phyloP scores from a whole-genome alignment of 2,888 invertebrate species.

The Aproaerema taeniolella region DNA sequence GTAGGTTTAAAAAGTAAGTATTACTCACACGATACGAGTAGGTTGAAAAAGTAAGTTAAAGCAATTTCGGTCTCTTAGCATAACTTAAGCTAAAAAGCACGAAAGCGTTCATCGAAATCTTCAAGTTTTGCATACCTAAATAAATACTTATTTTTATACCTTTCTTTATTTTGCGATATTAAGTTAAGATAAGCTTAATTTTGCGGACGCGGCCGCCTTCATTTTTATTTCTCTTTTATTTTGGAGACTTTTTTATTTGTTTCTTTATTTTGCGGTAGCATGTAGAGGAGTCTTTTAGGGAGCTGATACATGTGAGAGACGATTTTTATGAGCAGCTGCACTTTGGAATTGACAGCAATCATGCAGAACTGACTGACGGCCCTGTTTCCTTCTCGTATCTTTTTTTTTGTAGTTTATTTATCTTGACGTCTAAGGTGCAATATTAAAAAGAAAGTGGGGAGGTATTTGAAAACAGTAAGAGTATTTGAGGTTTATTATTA shows the following conservation, averaged over 20 bases:
- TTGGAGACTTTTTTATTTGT: slow-evolving; percentile 21
- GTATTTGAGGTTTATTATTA: too few relatives aligned
- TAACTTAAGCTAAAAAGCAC: slow-evolving; percentile 11
- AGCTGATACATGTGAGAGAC: slow-evolving; percentile 44
- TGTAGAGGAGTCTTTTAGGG: slow-evolving; percentile 35
- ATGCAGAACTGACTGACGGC: too few relatives aligned
- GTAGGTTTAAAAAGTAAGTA: slow-evolving; percentile 31
- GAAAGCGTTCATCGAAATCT: slow-evolving; percentile 10
- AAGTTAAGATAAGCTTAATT: slow-evolving; percentile 46
- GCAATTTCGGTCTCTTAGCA: slow-evolving; percentile 7
- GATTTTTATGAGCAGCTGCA: slow-evolving; percentile 39
- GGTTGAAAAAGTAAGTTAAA: slow-evolving; percentile 6
- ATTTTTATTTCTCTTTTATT: slow-evolving; percentile 28
- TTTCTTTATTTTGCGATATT: slow-evolving; percentile 34
- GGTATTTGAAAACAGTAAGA: too few relatives aligned
- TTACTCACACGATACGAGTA: too few relatives aligned
- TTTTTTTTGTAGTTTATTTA: slow-evolving; percentile 7
- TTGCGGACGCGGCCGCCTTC: slow-evolving; percentile 35
- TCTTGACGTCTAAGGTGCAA: slow-evolving; percentile 13
- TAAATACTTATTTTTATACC: slow-evolving; percentile 43
- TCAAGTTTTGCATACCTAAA: slow-evolving; percentile 22
- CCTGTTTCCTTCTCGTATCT: slow-evolving; percentile 36
- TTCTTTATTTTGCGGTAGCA: slow-evolving; percentile 40
- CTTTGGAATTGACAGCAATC: slow-evolving; percentile 37
- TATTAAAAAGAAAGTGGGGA: slow-evolving; percentile 13